phyloP scores from a whole-genome alignment of 2,797 vertebrate genomes.

The Denticeps clupeoides region DNA sequence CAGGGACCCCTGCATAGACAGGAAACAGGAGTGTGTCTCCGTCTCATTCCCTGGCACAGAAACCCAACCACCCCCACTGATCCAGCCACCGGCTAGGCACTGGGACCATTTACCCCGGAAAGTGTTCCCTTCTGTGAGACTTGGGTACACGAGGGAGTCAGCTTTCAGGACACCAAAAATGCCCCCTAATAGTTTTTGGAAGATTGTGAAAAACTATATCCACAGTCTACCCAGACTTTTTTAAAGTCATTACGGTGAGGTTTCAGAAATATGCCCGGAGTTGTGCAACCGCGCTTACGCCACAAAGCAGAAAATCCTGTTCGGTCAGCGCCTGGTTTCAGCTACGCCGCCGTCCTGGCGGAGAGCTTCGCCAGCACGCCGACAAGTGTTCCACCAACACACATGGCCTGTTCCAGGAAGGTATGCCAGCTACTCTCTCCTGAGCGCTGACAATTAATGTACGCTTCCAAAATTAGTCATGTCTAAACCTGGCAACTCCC shows the following conservation, averaged over 20 bases:
- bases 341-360: constrained; percentile 5
- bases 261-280: constrained; percentile 30
- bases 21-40: constrained; percentile 36
- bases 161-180: constrained; percentile 41
- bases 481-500: too few relatives aligned
- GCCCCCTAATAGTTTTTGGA: constrained; percentile 46
- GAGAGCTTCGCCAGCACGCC: background rate
- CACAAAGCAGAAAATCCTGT: constrained; percentile 30
- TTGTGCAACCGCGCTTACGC: constrained; percentile 25
- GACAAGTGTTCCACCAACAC: background rate
- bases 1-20: constrained; percentile 23
- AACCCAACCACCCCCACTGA: constrained; percentile 26
- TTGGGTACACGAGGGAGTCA: constrained; percentile 36
- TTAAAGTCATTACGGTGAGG: constrained; percentile 38
- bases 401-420: too few relatives aligned
- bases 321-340: constrained; percentile 28
- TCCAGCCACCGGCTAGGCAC: constrained; percentile 36
- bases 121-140: constrained; percentile 35
- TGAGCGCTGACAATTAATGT: too few relatives aligned
- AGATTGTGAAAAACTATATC: constrained; percentile 46
- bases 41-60: constrained; percentile 37
- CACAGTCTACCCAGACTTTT: constrained; percentile 44
- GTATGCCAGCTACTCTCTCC: too few relatives aligned
- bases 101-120: constrained; percentile 39
- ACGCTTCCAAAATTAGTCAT: too few relatives aligned